These are phyloP conservation scores for Diarsia brunnea DNA, from an alignment of 2,888 invertebrate genomes.

Conservation along the genomic window DNA sequence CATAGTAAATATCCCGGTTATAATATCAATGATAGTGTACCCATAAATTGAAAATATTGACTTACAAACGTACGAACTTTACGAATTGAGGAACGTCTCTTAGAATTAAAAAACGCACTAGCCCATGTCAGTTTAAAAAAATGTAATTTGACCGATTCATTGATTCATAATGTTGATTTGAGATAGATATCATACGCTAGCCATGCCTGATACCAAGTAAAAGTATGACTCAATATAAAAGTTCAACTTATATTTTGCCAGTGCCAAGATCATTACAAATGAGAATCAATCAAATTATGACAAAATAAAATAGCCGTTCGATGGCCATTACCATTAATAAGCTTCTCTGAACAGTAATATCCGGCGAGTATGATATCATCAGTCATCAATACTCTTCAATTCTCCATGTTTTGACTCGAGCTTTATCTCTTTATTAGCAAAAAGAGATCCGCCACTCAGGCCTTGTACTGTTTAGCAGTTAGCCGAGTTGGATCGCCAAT, in stretches of 20 bases:
- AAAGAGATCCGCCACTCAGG: not conserved
- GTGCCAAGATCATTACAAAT: not conserved
- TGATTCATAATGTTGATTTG: slow-evolving; percentile 3
- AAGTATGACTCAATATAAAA: not conserved
- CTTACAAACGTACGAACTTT: too few relatives aligned
- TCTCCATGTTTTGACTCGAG: not conserved
- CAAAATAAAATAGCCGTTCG: not conserved
- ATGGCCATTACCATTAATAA: not conserved
- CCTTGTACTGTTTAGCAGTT: too few relatives aligned
- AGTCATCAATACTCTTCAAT: not conserved
- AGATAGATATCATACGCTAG: not conserved
- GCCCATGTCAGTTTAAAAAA: too few relatives aligned
- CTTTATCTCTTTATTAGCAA: not conserved
- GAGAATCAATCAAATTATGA: not conserved
- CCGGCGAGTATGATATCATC: too few relatives aligned
- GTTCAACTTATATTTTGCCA: slow-evolving; percentile 3
- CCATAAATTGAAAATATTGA: too few relatives aligned
- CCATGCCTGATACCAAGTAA: too few relatives aligned
- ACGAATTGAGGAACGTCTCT: too few relatives aligned
- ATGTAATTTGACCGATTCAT: too few relatives aligned
- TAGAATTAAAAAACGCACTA: too few relatives aligned
- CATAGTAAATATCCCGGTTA: too few relatives aligned
- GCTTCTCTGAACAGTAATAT: not conserved
- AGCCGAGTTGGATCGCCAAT: not conserved
- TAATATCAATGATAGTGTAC: too few relatives aligned